Conservation (phyloP, 2,888 invertebrate species). For the Aleiodes alternator region DNA sequence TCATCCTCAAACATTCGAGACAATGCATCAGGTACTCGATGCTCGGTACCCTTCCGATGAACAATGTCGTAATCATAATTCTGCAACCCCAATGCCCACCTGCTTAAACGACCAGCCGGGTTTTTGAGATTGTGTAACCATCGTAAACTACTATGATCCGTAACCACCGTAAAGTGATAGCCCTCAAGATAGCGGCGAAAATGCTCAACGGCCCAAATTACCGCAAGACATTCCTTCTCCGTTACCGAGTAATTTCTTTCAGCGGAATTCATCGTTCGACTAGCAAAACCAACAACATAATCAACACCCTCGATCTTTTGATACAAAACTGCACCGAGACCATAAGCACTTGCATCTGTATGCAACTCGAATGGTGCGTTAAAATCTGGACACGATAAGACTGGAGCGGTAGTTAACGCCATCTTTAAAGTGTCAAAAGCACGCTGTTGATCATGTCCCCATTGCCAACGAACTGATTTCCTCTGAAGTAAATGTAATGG, state of each 20-base stretch:
- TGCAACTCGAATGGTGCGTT: conserved; percentile 43
- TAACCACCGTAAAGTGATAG: no score
- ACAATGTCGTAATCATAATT: conserved; percentile 50
- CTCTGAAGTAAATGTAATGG: no score
- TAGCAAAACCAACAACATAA: conserved; percentile 51
- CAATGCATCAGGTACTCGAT: conserved; percentile 52
- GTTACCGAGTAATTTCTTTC: conserved; percentile 52
- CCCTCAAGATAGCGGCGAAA: no score
- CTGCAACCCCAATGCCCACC: conserved; percentile 57
- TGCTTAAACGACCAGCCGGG: conserved; percentile 54
- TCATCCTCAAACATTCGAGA: conserved; percentile 46
- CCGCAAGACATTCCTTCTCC: conserved; percentile 55
- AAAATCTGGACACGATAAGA: conserved; percentile 52
- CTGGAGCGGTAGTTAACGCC: conserved; percentile 43
- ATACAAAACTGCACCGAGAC: conserved; percentile 52
- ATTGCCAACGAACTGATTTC: no score
- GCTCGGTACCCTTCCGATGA: conserved; percentile 21
- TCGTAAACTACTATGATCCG: conserved; percentile 22
- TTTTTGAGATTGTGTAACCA: conserved; percentile 58
- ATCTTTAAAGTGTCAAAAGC: conserved; percentile 42
- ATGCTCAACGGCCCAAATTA: no score
- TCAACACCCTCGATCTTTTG: conserved; percentile 50
- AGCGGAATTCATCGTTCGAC: conserved; percentile 40
- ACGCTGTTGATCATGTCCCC: conserved; percentile 2
- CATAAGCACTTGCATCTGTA: conserved; percentile 48